phyloP scores from a whole-genome alignment of 2,113 vertebrate genomes.

The Actenoides lindsayi region DNA sequence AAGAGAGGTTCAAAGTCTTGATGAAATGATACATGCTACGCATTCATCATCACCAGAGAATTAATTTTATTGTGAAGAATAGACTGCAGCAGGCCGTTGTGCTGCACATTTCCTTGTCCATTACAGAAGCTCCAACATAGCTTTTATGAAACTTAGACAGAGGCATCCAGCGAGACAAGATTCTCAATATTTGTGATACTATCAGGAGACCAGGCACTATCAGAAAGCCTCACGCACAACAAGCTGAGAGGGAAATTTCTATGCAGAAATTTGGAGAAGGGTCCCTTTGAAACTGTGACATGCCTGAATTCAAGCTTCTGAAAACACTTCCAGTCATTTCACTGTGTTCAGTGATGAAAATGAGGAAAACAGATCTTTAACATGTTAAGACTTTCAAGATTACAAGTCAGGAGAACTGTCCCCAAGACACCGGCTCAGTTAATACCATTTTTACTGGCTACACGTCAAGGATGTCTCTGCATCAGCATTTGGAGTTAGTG shows the following conservation, averaged over 20 bases:
- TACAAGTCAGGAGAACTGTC: not conserved
- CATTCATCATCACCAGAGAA: slow-evolving; percentile 8
- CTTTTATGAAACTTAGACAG: slow-evolving; percentile 6
- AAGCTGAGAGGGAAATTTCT: not conserved
- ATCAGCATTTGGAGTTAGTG: not conserved
- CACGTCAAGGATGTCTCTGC: not conserved
- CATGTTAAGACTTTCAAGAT: not conserved
- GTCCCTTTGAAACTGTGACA: slow-evolving; percentile 13
- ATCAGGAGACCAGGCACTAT: not conserved
- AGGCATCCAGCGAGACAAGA: not conserved
- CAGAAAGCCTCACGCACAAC: not conserved
- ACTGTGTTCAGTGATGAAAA: not conserved
- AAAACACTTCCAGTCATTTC: not conserved
- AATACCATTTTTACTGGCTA: not conserved
- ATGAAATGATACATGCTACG: slow-evolving; percentile 34
- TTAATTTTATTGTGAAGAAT: slow-evolving; percentile 33
- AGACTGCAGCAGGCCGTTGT: not conserved
- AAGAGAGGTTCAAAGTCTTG: slow-evolving; percentile 20
- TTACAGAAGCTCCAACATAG: not conserved
- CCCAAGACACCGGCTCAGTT: not conserved
- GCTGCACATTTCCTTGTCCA: slow-evolving; percentile 5
- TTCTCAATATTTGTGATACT: not conserved
- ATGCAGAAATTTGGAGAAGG: not conserved
- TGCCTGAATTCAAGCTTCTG: not conserved
- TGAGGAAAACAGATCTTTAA: not conserved